Conservation (phyloP, 2,888 invertebrate genomes). For the Heliconius cydno region DNA sequence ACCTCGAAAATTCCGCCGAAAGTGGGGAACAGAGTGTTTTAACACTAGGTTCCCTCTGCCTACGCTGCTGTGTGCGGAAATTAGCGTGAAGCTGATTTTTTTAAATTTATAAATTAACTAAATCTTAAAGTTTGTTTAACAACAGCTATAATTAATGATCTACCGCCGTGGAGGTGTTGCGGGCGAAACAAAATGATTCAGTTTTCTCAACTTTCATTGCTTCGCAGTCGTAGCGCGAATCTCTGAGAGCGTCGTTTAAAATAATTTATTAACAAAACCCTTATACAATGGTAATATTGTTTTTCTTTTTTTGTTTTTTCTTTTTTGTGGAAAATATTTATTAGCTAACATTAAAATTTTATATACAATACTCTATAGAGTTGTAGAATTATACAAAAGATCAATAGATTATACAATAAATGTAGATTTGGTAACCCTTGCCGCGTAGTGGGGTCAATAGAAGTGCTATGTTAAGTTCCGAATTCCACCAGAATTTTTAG, state of each 20-base stretch:
- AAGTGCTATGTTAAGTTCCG: too few relatives aligned
- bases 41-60: too few relatives aligned
- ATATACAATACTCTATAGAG: too few relatives aligned
- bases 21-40: too few relatives aligned
- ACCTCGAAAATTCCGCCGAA: too few relatives aligned
- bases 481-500: not conserved
- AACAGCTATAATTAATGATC: not conserved
- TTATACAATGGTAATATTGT: not conserved
- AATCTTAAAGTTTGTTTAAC: not conserved
- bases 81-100: too few relatives aligned
- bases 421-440: too few relatives aligned
- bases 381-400: too few relatives aligned
- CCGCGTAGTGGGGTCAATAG: too few relatives aligned
- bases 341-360: too few relatives aligned
- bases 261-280: slow-evolving; percentile 19
- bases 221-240: slow-evolving; percentile 7
- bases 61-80: too few relatives aligned
- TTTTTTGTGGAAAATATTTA: not conserved
- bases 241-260: slow-evolving; percentile 19
- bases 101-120: too few relatives aligned
- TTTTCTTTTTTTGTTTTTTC: not conserved
- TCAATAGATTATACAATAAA: not conserved
- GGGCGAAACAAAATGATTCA: not conserved
- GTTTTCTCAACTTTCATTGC: slow-evolving; percentile 12
- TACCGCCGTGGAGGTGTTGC: not conserved